A percentile compares a stretch with the other conserved stretches of the same genome.
Conservation (phyloP, 2,888 invertebrate genomes). For the Hirtodrosophila confusa region DNA sequence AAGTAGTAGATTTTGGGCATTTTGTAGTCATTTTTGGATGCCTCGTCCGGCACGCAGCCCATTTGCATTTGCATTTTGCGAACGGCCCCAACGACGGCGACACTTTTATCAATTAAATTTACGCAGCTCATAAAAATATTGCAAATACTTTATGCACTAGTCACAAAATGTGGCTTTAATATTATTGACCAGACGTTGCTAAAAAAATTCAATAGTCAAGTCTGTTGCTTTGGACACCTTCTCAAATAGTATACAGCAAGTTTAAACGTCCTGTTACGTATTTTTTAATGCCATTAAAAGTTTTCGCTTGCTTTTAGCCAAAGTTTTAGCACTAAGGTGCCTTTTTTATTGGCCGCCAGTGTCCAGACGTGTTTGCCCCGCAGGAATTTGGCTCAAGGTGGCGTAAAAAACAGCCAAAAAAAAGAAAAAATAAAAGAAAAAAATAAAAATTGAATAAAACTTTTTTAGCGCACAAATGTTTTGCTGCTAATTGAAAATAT, state of each 20-base stretch:
- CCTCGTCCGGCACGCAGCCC: constrained; percentile 49
- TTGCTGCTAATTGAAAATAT: constrained; percentile 84
- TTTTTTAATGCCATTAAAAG: constrained; percentile 82
- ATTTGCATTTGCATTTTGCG: constrained; percentile 51
- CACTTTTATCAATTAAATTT: constrained; percentile 78
- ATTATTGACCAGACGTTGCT: constrained; percentile 7
- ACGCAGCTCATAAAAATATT: constrained; percentile 62
- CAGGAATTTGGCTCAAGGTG: constrained; percentile 81
- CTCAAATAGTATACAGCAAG: constrained; percentile 29
- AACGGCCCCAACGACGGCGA: constrained; percentile 23
- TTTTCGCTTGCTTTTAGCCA: constrained; percentile 64
- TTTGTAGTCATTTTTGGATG: constrained; percentile 66
- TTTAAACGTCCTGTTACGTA: constrained; percentile 42
- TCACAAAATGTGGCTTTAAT: constrained; percentile 33
- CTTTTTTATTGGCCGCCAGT: constrained; percentile 74
- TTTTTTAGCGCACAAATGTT: constrained; percentile 80
- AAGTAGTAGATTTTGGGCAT: constrained; percentile 78
- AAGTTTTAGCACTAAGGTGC: constrained; percentile 72
- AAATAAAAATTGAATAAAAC: constrained; percentile 66
- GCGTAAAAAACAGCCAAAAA: constrained; percentile 46
- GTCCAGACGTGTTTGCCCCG: constrained; percentile 74
- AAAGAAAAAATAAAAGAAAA: constrained; percentile 32
- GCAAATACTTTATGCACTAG: constrained; percentile 40
- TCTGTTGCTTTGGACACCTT: constrained; percentile 30
- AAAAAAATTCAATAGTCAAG: constrained; percentile 42